These are phyloP conservation scores for Lepus europaeus DNA, from an alignment of 2,113 vertebrate genomes.

Conservation along the genomic window DNA sequence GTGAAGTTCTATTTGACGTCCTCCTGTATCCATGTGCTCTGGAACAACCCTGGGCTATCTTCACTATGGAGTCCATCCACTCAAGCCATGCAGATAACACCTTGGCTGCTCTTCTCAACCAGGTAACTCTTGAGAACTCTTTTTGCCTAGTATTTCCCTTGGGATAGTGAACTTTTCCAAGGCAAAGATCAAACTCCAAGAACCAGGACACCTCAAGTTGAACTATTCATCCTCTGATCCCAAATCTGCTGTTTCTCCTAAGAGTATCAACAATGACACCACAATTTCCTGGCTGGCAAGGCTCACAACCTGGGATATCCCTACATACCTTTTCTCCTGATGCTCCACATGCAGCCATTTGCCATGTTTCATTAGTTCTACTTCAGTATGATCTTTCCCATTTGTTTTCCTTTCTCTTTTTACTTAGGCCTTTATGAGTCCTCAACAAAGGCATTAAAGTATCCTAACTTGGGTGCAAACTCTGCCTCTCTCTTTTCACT, in stretches of 20 bases:
- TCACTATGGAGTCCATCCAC: neutral
- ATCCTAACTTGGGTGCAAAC: neutral
- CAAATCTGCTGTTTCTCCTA: neutral
- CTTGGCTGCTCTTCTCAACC: neutral
- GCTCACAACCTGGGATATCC: neutral
- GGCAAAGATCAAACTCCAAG: neutral
- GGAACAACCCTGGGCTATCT: neutral
- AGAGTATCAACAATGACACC: neutral
- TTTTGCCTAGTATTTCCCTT: neutral
- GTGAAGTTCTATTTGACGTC: neutral
- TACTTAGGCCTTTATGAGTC: neutral
- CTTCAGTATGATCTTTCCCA: neutral
- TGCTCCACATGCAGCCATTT: neutral
- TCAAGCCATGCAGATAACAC: neutral
- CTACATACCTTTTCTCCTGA: neutral
- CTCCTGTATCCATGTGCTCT: neutral
- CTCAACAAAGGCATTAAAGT: neutral
- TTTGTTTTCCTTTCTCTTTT: neutral
- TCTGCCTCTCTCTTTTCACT: neutral
- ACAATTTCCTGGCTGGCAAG: neutral
- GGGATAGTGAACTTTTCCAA: neutral
- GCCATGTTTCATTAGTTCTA: neutral
- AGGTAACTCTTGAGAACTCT: no score
- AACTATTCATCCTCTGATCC: neutral
- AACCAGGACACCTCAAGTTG: neutral